Evolutionary conservation across 2,888 invertebrate species (phyloP), one percentile per base, ranked within the genome.

Genomic region (Anorthoa munda): DNA sequence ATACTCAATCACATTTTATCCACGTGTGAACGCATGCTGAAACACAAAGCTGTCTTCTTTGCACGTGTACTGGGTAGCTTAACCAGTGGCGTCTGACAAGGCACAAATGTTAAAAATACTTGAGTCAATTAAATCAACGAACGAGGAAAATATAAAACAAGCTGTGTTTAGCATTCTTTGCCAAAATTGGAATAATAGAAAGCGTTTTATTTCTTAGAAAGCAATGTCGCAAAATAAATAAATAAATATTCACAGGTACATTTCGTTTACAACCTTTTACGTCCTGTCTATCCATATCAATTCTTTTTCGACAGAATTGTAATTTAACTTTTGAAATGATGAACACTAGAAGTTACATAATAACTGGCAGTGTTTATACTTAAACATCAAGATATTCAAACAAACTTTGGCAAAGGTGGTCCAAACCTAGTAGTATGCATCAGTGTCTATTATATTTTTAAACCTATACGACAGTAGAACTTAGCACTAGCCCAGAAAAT

Each of bases 91-190:
- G 21, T 7, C 46, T 17, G 46, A 15, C 46, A 23, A 39, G 17
- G 3, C 53, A 65, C 75, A 65, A 46, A 73, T 39, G 17, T 31
- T 12, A 55, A 48, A n/a, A 55, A 48, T 18, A 55, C 65, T 75
- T 12, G 46, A 15, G 48, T 21, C 46, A 75, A 75, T 73, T 75
- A 75, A 65, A 73, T 18, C 23, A 18, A 31, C 45, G 45, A 21
- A 21, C 39, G 7, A 21, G n/a, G 18, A 17, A 73, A 55, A 21
- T 39, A 65, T 39, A 48, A 48, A 4, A 72, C 31, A 17, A 53
- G 2, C 3, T 61, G 3, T 51, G 18, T 51, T 31, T 13, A 23
- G 39, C 17, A 11, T 45, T 56, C 13, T n/a, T 12, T 46, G 23
- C 4, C 18, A 2, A 53, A 21, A 31, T 31, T 46, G 18, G 1